phyloP scores from a whole-genome alignment of 2,797 vertebrate genomes.

The Rhinophrynus dorsalis region DNA sequence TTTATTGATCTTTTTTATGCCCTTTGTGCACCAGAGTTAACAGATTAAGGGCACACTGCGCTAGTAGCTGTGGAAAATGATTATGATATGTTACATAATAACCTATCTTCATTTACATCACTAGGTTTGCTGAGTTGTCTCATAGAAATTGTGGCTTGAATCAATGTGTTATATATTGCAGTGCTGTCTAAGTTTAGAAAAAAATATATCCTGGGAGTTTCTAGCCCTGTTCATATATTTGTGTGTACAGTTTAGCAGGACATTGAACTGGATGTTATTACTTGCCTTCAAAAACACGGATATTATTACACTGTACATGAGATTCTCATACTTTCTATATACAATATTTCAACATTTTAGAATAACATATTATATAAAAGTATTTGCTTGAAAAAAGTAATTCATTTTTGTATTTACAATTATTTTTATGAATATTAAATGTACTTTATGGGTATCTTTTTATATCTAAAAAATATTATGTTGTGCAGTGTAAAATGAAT shows the following conservation, averaged over 20 bases:
- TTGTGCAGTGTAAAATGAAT: no score
- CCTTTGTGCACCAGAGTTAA: slow-evolving; percentile 54
- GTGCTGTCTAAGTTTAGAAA: background rate
- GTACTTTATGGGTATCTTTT: no score
- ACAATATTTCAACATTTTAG: no score
- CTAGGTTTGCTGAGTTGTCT: background rate
- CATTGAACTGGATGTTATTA: slow-evolving; percentile 1
- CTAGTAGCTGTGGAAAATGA: slow-evolving; percentile 57
- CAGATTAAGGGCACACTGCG: slow-evolving; percentile 55
- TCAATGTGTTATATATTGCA: background rate
- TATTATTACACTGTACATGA: no score
- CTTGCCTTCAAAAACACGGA: background rate
- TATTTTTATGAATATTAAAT: no score
- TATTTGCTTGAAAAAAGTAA: no score
- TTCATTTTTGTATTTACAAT: no score
- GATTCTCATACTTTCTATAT: no score
- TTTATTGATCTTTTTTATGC: slow-evolving; percentile 58
- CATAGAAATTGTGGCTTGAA: slow-evolving; percentile 1
- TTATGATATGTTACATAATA: slow-evolving; percentile 48
- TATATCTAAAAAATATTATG: no score
- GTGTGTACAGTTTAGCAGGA: slow-evolving; percentile 6
- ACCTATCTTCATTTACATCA: slow-evolving; percentile 3
- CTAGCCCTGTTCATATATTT: background rate
- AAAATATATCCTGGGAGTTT: background rate
- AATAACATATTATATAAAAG: no score